Conservation (phyloP, 2,797 vertebrate genomes). For the Hoplostethus mediterraneus region DNA sequence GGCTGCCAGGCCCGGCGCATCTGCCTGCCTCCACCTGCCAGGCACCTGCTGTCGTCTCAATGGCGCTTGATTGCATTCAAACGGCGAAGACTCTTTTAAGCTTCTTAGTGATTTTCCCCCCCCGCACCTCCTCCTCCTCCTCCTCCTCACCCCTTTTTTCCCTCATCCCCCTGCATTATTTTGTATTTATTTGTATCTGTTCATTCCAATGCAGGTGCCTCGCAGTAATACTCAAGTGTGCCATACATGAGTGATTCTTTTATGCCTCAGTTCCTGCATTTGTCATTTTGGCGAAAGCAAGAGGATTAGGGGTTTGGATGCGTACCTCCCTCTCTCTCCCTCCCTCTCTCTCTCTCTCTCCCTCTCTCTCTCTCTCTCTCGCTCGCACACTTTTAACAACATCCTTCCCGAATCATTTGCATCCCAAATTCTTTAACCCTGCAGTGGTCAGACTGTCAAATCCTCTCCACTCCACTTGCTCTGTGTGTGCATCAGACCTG, state of each 20-base stretch:
- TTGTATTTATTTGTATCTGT: conserved; percentile 89
- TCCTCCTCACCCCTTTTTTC: not conserved
- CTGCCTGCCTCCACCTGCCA: conserved; percentile 99
- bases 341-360: conserved; percentile 9
- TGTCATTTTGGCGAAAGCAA: conserved; percentile 85
- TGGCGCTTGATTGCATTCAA: conserved; percentile 99
- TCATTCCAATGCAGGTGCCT: conserved; percentile 99
- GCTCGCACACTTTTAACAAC: conserved; percentile 78
- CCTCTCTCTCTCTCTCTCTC: conserved; percentile 48
- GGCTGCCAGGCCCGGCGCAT: conserved; percentile 89
- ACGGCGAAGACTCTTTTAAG: conserved; percentile 96
- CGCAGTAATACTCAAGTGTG: conserved; percentile 91
- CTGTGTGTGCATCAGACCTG: conserved; percentile 75
- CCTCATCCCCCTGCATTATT: conserved; percentile 72
- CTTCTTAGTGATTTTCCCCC: conserved; percentile 90
- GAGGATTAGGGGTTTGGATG: conserved; percentile 84
- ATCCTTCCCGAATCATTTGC: conserved; percentile 82
- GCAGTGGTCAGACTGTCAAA: conserved; percentile 77
- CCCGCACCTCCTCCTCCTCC: not conserved
- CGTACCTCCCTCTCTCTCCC: conserved; percentile 52
- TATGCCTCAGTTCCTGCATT: conserved; percentile 89
- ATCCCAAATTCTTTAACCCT: conserved; percentile 84
- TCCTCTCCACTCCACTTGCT: conserved; percentile 66
- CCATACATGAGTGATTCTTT: conserved; percentile 97
- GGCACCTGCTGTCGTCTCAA: conserved; percentile 98